Evolutionary conservation across 2,797 vertebrate species (phyloP).

Genomic region (Gymnocypris eckloni): DNA sequence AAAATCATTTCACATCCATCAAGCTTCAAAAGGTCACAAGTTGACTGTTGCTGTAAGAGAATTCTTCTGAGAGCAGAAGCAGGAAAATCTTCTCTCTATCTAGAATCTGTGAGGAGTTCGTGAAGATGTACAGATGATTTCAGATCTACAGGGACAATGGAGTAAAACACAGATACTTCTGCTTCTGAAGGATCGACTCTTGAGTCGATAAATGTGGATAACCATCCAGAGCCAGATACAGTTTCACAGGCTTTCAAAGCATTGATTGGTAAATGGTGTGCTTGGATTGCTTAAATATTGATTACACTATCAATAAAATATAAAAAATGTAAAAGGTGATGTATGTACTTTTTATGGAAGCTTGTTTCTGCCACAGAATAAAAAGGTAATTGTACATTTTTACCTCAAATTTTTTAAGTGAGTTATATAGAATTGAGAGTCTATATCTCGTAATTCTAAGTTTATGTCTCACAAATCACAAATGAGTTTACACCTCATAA

Average conservation of each 20-base stretch:
- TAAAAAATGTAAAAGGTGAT: background rate
- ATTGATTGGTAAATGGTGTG: constrained; percentile 17
- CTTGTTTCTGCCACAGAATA: background rate
- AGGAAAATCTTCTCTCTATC: constrained; percentile 49
- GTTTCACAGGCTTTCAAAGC: background rate
- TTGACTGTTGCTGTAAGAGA: constrained; percentile 58
- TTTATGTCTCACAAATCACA: too few relatives aligned
- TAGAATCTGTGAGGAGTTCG: background rate
- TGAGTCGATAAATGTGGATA: background rate
- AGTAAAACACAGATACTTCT: constrained; percentile 6
- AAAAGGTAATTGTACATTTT: background rate
- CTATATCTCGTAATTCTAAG: too few relatives aligned
- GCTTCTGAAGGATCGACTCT: background rate
- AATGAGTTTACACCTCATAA: too few relatives aligned
- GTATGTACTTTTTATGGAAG: background rate
- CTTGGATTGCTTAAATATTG: constrained; percentile 13
- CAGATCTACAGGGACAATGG: background rate
- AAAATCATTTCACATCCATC: constrained; percentile 67
- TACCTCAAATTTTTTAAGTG: too few relatives aligned
- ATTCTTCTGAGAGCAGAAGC: constrained; percentile 8
- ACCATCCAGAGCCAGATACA: background rate
- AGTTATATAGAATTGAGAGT: too few relatives aligned
- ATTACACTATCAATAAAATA: constrained; percentile 13
- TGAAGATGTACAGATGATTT: constrained; percentile 27
- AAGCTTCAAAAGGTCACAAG: constrained; percentile 68